Evolutionary conservation across 2,113 vertebrate genomes (phyloP), one percentile per base, ranked within the genome.

Genomic region (Gasterosteus aculeatus): DNA sequence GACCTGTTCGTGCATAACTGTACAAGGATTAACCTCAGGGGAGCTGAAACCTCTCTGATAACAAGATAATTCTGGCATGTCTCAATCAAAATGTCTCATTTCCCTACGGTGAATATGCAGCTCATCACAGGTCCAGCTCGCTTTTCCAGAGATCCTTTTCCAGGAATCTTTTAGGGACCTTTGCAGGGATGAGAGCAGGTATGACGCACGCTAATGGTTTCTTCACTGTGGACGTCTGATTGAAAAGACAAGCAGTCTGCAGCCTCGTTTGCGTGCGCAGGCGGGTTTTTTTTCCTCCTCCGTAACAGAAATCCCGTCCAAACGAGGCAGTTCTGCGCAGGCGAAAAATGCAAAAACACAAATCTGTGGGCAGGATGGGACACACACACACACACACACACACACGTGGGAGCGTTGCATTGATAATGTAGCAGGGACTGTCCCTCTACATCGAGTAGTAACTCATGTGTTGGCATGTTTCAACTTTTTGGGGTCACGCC

Each of bases 1-100:
- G 67, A 75, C 41, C 60, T 54, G 71, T 63, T 77, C 33, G 47
- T 47, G 11, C 26, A 73, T 29, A 69, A 69, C 26, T 22, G 42
- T 35, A 33, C 12, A 51, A 71, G 10, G 9, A 51, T 65, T 16
- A 26, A 16, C 35, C 14, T 46, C 41, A 38, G 42, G 44, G 22
- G 56, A 58, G 46, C 49, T 58, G 38, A 49, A 60, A 11, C 11
- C 7, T 63, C 29, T 54, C 41, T 57, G 3, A 29, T 38, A 78
- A 58, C 29, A 39, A 16, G 38, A 62, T 42, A 14, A 63, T 54
- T 67, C 15, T 6, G 7, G 5, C n/a, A 49, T 65, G 19, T 71
- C 26, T 7, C 29, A 74, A 33, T 61, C 29, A 18, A 15, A 47
- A 38, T 38, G 4, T 7, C 59, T 18, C 54, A 56, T 56, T 18